Evolutionary conservation across 2,797 vertebrate genomes (phyloP).

Genomic region (Tolypeutes matacus): DNA sequence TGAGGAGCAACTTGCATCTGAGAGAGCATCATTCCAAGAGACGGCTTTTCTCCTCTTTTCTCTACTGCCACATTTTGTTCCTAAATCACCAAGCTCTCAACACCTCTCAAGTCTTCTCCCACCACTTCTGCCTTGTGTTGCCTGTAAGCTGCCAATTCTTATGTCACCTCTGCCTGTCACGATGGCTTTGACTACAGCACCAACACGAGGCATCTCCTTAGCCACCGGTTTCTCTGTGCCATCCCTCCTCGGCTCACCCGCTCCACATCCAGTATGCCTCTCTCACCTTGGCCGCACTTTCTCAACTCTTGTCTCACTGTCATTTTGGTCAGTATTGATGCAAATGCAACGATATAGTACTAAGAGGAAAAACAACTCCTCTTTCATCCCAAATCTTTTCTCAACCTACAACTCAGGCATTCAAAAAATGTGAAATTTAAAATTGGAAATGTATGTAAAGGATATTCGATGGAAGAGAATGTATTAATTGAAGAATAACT

Average conservation of each 20-base stretch:
- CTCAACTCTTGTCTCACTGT: background rate
- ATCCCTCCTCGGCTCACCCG: background rate
- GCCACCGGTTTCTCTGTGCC: background rate
- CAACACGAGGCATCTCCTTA: background rate
- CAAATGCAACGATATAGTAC: background rate
- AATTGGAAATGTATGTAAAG: background rate
- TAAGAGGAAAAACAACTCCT: background rate
- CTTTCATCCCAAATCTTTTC: background rate
- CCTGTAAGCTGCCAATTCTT: background rate
- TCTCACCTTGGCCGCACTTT: background rate
- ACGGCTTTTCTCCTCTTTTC: background rate
- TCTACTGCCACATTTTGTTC: background rate
- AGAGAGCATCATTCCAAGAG: background rate
- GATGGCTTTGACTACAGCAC: background rate
- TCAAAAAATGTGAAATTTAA: background rate
- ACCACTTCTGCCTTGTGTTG: fast-evolving
- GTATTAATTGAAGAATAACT: background rate
- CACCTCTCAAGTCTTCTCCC: too few relatives aligned
- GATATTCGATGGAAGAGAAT: background rate
- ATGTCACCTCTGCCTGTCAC: background rate
- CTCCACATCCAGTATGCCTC: background rate
- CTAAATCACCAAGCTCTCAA: background rate
- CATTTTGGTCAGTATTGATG: background rate
- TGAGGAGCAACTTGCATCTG: background rate
- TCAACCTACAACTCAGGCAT: background rate